Conservation (phyloP, 1,140 invertebrate species). For the Temnothorax longispinosus region DNA sequence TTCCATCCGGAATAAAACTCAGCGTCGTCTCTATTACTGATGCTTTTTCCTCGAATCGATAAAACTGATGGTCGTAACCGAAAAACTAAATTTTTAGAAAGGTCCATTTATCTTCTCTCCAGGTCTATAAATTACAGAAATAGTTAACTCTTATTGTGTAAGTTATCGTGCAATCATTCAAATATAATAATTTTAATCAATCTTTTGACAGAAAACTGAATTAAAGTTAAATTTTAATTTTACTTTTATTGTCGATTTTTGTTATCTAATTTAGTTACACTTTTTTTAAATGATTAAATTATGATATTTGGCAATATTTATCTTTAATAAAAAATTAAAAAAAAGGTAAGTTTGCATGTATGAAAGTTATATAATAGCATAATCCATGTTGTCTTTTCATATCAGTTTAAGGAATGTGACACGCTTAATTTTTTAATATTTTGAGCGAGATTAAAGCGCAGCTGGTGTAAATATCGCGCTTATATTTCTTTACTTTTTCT, state of each 20-base stretch:
- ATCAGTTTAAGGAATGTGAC: neutral
- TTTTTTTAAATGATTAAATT: neutral
- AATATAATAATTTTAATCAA: neutral
- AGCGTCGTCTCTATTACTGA: constrained; percentile 24
- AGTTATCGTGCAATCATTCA: neutral
- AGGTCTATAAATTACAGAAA: neutral
- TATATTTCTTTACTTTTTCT: neutral
- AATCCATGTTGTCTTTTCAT: neutral
- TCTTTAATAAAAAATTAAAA: constrained; percentile 7
- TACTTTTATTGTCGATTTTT: neutral
- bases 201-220: neutral
- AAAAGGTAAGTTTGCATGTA: constrained; percentile 42
- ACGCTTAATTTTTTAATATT: constrained; percentile 27
- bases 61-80: constrained; percentile 1
- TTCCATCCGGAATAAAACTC: neutral
- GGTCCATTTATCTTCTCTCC: neutral
- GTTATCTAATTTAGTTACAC: constrained; percentile 9
- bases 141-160: neutral
- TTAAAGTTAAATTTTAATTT: neutral
- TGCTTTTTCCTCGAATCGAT: constrained; percentile 33
- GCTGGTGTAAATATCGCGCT: neutral
- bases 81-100: constrained; percentile 14
- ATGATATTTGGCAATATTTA: neutral
- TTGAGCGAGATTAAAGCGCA: neutral
- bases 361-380: neutral